Conservation (phyloP, 2,797 vertebrate species). For the Ceyx erithaca region DNA sequence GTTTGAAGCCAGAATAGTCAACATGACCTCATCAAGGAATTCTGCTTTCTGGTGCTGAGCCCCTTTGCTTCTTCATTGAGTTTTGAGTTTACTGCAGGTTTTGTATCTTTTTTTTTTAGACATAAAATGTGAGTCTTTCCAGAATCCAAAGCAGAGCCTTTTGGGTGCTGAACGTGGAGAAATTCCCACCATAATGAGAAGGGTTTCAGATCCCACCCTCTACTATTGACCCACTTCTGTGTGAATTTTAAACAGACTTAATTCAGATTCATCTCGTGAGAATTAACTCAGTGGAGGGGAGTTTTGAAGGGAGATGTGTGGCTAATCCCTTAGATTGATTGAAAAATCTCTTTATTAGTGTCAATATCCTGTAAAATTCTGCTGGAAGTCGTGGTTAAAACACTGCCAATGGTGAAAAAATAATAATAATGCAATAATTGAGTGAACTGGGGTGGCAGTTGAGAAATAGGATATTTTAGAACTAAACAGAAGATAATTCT, state of each 20-base stretch:
- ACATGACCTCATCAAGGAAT: background rate
- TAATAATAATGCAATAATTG: background rate
- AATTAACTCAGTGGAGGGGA: background rate
- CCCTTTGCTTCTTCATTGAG: background rate
- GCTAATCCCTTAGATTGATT: background rate
- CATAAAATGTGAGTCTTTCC: background rate
- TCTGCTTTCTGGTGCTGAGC: background rate
- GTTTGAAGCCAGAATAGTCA: background rate
- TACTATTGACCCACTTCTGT: background rate
- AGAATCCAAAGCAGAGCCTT: background rate
- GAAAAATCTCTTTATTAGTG: background rate
- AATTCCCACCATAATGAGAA: background rate
- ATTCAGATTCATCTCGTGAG: background rate
- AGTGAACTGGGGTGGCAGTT: background rate
- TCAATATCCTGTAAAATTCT: background rate
- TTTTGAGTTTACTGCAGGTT: background rate
- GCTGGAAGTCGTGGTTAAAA: background rate
- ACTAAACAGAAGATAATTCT: background rate
- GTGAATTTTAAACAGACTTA: slow-evolving; percentile 2
- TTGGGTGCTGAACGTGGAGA: background rate
- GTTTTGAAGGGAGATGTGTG: slow-evolving; percentile 37
- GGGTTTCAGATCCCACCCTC: background rate
- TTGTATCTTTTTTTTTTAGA: background rate
- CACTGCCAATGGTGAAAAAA: background rate
- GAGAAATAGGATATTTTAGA: background rate